phyloP scores from a whole-genome alignment of 1,140 invertebrate species.

The Rhagoletis pomonella region DNA sequence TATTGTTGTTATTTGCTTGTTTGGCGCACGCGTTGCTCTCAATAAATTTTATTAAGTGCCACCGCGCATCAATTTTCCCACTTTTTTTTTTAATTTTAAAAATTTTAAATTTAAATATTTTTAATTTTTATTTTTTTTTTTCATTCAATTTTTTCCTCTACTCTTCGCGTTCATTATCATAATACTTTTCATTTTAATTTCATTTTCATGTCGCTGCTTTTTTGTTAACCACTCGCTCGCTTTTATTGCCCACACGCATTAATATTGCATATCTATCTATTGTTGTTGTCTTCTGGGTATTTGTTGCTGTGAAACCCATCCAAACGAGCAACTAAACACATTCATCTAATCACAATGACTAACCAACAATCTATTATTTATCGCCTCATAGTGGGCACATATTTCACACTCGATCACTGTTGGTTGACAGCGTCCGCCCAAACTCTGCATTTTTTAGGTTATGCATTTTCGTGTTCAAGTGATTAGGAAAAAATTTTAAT shows the following conservation, averaged over 20 bases:
- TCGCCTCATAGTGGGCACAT: not conserved
- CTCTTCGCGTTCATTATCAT: not conserved
- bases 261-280: not conserved
- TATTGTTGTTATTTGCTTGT: not conserved
- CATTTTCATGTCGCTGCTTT: not conserved
- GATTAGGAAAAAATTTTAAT: conserved; percentile 1
- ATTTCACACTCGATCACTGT: not conserved
- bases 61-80: not conserved
- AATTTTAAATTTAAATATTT: not conserved
- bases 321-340: not conserved
- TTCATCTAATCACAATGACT: not conserved
- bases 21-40: not conserved
- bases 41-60: conserved; percentile 17
- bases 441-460: not conserved
- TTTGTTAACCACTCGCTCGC: not conserved
- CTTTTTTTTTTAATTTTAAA: not conserved
- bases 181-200: not conserved
- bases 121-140: too few relatives aligned
- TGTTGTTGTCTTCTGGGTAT: not conserved
- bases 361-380: not conserved
- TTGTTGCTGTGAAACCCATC: not conserved
- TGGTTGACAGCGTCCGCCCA: not conserved
- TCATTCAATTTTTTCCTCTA: not conserved
- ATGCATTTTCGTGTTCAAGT: conserved; percentile 10
- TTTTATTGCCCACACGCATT: not conserved